phyloP scores from a whole-genome alignment of 2,113 vertebrate genomes.

The Gymnarchus niloticus region DNA sequence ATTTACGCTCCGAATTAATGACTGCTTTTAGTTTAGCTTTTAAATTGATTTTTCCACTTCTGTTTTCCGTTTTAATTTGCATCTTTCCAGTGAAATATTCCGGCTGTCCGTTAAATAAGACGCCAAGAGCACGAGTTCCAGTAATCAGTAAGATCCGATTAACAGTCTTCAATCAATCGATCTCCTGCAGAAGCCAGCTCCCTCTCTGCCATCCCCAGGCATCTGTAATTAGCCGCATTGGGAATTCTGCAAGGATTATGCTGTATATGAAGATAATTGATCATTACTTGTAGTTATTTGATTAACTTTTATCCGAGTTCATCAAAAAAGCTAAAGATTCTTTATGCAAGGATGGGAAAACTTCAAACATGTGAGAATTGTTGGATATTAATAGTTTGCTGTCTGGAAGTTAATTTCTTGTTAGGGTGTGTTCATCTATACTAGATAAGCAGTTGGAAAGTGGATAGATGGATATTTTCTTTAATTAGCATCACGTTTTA shows the following conservation, averaged over 20 bases:
- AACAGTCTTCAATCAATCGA: background rate
- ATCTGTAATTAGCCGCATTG: slow-evolving; percentile 1
- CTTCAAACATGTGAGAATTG: background rate
- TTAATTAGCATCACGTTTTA: background rate
- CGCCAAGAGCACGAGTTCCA: background rate
- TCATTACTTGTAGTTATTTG: background rate
- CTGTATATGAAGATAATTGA: background rate
- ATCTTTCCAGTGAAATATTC: background rate
- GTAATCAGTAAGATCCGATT: background rate
- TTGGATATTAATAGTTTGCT: background rate
- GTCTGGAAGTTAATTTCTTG: too few species aligned
- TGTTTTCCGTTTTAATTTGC: background rate
- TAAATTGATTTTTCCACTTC: background rate
- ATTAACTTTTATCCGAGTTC: background rate
- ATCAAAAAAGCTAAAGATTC: background rate
- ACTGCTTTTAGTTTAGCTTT: background rate
- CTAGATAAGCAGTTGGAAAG: background rate
- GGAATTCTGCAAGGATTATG: background rate
- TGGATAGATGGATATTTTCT: background rate
- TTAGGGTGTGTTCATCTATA: too few species aligned
- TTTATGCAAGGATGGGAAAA: background rate
- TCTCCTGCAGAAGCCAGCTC: background rate
- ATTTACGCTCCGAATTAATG: background rate
- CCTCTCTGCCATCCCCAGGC: background rate
- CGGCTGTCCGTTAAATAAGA: background rate